These are phyloP conservation scores for Thamnophis elegans DNA, from an alignment of 2,797 vertebrate genomes.

Conservation along the genomic window DNA sequence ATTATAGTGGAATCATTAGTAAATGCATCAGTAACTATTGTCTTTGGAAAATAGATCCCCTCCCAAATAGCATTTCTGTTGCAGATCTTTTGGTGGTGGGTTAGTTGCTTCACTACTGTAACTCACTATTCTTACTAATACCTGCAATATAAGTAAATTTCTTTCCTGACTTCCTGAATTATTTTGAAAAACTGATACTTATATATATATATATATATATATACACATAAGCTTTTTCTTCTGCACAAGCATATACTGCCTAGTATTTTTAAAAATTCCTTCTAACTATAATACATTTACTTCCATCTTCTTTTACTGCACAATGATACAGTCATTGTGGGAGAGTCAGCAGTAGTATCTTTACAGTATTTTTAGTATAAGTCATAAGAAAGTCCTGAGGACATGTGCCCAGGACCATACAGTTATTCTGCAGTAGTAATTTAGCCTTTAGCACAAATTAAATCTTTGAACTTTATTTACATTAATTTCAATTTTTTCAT, in stretches of 20 bases:
- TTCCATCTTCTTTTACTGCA: neutral
- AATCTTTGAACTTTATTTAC: neutral
- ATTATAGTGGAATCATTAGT: neutral
- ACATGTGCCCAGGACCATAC: neutral
- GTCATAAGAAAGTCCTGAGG: too few species aligned
- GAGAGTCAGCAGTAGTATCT: neutral
- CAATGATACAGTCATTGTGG: neutral
- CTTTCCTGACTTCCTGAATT: neutral
- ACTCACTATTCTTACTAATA: neutral
- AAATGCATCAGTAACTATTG: neutral
- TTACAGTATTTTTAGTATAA: neutral
- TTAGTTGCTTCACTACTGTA: neutral
- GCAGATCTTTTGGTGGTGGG: neutral
- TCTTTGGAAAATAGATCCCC: neutral
- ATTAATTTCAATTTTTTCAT: neutral
- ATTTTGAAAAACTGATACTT: neutral
- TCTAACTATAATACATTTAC: neutral
- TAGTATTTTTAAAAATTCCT: neutral
- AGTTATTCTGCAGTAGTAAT: neutral
- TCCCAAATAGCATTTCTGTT: neutral
- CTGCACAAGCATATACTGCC: neutral
- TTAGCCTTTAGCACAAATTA: neutral
- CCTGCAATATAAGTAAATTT: neutral
- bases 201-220: too few species aligned
- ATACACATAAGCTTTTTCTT: neutral